phyloP scores from a whole-genome alignment of 2,113 vertebrate genomes.

The Gymnobelideus leadbeateri region DNA sequence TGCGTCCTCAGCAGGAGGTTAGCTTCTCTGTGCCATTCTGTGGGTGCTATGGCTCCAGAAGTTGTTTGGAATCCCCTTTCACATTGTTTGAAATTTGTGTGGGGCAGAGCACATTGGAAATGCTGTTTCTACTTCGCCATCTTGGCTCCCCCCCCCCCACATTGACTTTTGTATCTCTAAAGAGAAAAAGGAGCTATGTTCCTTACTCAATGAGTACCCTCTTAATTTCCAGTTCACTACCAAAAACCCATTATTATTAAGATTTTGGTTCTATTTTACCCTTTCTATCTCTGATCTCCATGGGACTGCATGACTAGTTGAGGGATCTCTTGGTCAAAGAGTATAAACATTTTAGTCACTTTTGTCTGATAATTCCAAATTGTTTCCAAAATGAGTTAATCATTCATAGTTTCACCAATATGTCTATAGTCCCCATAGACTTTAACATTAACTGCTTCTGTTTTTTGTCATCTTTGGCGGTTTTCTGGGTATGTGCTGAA shows the following conservation, averaged over 20 bases:
- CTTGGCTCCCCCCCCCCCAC: too few relatives aligned
- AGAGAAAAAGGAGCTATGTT: neutral
- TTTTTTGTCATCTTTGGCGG: neutral
- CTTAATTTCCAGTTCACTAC: neutral
- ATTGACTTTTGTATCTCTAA: neutral
- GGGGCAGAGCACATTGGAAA: too few relatives aligned
- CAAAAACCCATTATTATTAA: neutral
- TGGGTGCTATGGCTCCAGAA: too few relatives aligned
- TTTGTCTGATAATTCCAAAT: neutral
- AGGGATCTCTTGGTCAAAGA: neutral
- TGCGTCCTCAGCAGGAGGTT: too few relatives aligned
- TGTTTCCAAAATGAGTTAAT: neutral
- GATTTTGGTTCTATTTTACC: neutral
- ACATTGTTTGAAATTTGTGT: too few relatives aligned
- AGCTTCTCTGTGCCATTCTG: too few relatives aligned
- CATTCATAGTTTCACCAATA: neutral
- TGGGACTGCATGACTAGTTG: neutral
- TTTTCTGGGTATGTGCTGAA: neutral
- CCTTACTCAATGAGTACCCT: neutral
- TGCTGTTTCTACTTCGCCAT: too few relatives aligned
- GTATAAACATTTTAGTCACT: neutral
- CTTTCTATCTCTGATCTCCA: neutral
- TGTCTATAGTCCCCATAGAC: neutral
- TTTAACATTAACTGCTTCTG: neutral
- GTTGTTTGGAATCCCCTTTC: too few relatives aligned